A percentile compares a stretch with the other conserved stretches of the same genome.
Evolutionary conservation across 2,888 invertebrate genomes (phyloP).

Genomic region (Cantharis flavilabris): DNA sequence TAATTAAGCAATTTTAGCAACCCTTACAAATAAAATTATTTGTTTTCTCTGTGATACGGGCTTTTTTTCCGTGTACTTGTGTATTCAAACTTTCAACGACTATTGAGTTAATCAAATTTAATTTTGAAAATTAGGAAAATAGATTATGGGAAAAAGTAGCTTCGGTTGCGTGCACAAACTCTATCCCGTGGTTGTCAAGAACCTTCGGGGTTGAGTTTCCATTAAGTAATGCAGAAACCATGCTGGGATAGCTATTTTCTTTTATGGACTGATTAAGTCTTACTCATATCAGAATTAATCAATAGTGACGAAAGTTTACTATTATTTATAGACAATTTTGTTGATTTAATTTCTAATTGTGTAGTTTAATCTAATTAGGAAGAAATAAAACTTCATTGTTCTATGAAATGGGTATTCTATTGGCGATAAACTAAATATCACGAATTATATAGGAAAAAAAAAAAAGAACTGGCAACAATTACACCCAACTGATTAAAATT

Average conservation of each 20-base stretch:
- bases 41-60: background rate
- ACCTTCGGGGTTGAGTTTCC: slow-evolving; percentile 32
- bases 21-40: background rate
- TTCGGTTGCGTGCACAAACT: slow-evolving; percentile 22
- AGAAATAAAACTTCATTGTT: background rate
- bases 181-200: slow-evolving; percentile 21
- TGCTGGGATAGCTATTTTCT: slow-evolving; percentile 33
- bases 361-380: background rate
- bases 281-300: slow-evolving; percentile 23
- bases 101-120: background rate
- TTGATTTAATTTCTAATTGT: background rate
- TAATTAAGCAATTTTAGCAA: background rate
- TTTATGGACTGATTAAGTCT: slow-evolving; percentile 33
- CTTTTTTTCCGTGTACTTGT: background rate
- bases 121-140: background rate
- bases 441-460: background rate
- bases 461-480: background rate
- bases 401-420: background rate
- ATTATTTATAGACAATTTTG: slow-evolving; percentile 1
- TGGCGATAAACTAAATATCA: background rate
- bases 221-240: slow-evolving; percentile 38
- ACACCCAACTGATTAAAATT: background rate
- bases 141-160: background rate
- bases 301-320: slow-evolving; percentile 20
- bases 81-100: background rate